phyloP scores from a whole-genome alignment of 2,888 invertebrate genomes.

The Apamea crenata region DNA sequence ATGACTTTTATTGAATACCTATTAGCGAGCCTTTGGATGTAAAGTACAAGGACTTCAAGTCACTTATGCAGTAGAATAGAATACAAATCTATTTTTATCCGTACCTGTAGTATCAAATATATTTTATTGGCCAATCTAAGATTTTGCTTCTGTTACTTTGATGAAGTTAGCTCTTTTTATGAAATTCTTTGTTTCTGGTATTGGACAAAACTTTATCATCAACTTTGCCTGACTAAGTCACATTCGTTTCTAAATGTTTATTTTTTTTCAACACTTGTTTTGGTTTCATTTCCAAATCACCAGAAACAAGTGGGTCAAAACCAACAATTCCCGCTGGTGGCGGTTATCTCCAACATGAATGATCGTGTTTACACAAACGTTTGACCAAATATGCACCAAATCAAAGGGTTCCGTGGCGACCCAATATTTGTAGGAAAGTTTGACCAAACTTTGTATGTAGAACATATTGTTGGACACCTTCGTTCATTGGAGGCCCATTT shows the following conservation, averaged over 20 bases:
- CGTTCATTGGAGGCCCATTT: slow-evolving; percentile 72
- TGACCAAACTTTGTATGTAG: slow-evolving; percentile 72
- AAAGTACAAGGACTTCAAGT: slow-evolving; percentile 33
- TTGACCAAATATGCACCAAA: slow-evolving; percentile 68
- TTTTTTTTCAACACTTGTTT: slow-evolving; percentile 22
- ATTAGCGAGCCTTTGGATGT: slow-evolving; percentile 21
- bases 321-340: slow-evolving; percentile 59
- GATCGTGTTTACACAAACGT: slow-evolving; percentile 69
- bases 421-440: slow-evolving; percentile 74
- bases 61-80: neutral
- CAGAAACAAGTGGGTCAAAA: slow-evolving; percentile 63
- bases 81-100: neutral
- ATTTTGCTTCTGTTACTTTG: neutral
- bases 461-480: slow-evolving; percentile 73
- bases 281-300: slow-evolving; percentile 58
- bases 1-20: slow-evolving; percentile 50
- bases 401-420: slow-evolving; percentile 73
- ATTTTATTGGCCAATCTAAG: no score
- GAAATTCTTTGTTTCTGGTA: neutral
- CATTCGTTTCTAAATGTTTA: neutral
- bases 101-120: neutral
- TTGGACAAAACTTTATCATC: neutral
- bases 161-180: neutral
- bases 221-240: neutral
- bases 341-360: slow-evolving; percentile 69